Conservation (phyloP, 1,140 invertebrate genomes). For the Eufriesea mexicana region DNA sequence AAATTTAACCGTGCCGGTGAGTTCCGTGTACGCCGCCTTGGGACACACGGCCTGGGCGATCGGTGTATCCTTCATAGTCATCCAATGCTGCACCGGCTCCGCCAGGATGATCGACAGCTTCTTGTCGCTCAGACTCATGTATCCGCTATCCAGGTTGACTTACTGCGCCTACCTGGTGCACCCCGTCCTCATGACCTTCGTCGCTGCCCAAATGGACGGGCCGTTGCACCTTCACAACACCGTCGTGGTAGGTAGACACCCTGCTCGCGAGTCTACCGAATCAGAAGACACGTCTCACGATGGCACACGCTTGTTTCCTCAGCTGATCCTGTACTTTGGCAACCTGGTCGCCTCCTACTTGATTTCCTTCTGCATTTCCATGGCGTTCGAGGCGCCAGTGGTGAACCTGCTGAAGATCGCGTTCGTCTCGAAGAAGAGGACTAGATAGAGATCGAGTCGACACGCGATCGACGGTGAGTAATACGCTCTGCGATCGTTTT, state of each 20-base stretch:
- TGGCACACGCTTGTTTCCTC: too few species aligned
- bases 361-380: constrained; percentile 89
- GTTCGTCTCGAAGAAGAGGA: constrained; percentile 73
- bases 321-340: constrained; percentile 90
- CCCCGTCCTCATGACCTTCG: constrained; percentile 91
- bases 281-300: too few species aligned
- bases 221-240: constrained; percentile 89
- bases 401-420: constrained; percentile 89
- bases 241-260: constrained; percentile 84
- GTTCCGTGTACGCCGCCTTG: constrained; percentile 83
- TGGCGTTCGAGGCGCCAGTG: constrained; percentile 90
- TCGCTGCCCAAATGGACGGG: constrained; percentile 89
- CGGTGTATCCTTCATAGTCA: constrained; percentile 90
- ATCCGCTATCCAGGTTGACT: constrained; percentile 93
- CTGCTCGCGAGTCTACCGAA: too few species aligned
- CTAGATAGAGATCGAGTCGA: constrained; percentile 70
- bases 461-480: constrained; percentile 23
- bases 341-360: constrained; percentile 90
- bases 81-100: constrained; percentile 90
- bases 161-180: constrained; percentile 96
- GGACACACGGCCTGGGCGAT: constrained; percentile 89
- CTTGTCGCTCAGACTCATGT: constrained; percentile 89
- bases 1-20: constrained; percentile 86
- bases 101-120: constrained; percentile 88
- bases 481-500: not conserved